Base-by-base conservation (phyloP, 2,888 invertebrate species). In the Melieria crassipennis region DNA sequence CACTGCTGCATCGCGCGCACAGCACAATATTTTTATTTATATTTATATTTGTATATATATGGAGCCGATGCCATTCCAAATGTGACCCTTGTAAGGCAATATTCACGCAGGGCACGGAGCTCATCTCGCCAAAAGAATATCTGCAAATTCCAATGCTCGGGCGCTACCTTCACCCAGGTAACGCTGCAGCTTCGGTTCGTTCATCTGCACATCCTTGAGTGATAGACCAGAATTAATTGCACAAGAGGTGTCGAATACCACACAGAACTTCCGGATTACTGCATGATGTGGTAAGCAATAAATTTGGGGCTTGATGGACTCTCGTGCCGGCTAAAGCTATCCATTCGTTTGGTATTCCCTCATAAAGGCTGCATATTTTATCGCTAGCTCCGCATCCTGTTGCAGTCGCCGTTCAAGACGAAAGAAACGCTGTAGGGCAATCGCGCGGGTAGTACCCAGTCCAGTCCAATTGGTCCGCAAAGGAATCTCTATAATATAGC, bases 181-280 rank as follows among this genome's bases (percentile, higher is more conserved):
- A 13, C 46, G 13, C 13, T 70, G 64, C 45, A 70, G 16, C 16
- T 64, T 70, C 47, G 70, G 70, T 16, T 64, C 63, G 50, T 57
- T 48, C 57, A 69, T 64, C 13, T 56, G 57, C 7, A 69, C 62
- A 45, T 69, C 64, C 50, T 57, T 69, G n/a, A 69, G 30, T 10
- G 70, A 64, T 52, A 69, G 3, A 13, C 65, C 70, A 10, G 70
- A 50, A 48, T 58, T 65, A 60, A 65, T 65, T 52, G 50, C 50
- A 52, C 70, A 69, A n/a, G 63, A 57, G 9, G 69, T 64, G 48
- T 64, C 64, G 45, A 69, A 69, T 47, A 67, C 69, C 4, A 58
- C 58, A 3, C 69, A 57, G 42, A 69, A 69, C 52, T 69, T 69
- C 42, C 58, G 63, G 10, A 64, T 46, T 48, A 69, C 56, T 9